Base-by-base conservation (phyloP, 2,113 vertebrate genomes). In the Muntiacus reevesi region DNA sequence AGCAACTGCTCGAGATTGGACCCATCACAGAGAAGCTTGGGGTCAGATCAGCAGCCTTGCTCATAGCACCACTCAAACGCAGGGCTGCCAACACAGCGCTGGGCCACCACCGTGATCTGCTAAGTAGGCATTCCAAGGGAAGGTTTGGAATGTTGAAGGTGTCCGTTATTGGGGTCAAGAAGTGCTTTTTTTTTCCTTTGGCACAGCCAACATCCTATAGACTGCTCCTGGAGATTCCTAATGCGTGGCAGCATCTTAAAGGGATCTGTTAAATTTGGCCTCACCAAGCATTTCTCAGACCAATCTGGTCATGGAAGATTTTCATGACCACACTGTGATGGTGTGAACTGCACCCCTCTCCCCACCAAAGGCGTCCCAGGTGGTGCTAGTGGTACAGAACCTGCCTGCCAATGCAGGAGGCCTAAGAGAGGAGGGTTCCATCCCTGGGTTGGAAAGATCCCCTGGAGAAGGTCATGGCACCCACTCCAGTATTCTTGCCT, bases 61-160 rank as follows among this genome's bases (percentile, higher is more conserved):
- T 6, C 40, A 54, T 1, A 2, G n/a, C 15, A 16, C 43, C 1
- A 54, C 2, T 23, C 74, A 21, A 21, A 71, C 0, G 1, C 14
- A 45, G 52, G n/a, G 67, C 52, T 23, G 43, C 33, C 30, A 5
- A 2, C 60, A 71, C 30, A 40, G 67, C 0, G 1, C 45, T n/a
- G 40, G 45, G 8, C 67, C 85, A 60, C 43, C 5, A 27, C 40
- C 9, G 12, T 4, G 43, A 52, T 64, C 21, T 67, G 86, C 36
- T 86, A 33, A n/a, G 43, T 3, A 0, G 19, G 25, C 19, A 45
- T 16, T 15, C 47, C 43, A 59, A 30, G n/a, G 71, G n/a, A 95
- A 79, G 78, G 13, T 13, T 16, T 62, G 23, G 76, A 81, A 28
- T n/a, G 30, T 33, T 33, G 11, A 50, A 27, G 11, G 36, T 67